Evolutionary conservation across 2,113 vertebrate genomes (phyloP).

Genomic region (Chinchilla lanigera): DNA sequence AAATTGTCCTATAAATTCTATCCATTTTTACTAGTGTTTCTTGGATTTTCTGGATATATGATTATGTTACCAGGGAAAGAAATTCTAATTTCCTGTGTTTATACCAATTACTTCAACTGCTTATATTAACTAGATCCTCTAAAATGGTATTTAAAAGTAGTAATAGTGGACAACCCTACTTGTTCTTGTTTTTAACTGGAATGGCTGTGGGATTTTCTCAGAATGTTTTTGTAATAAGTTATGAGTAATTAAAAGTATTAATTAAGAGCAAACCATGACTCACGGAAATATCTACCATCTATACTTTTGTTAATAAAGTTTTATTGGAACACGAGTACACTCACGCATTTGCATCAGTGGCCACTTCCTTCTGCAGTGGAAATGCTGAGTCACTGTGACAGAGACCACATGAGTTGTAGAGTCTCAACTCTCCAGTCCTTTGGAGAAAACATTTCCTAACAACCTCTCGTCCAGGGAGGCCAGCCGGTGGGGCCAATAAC

Average conservation of each 20-base stretch:
- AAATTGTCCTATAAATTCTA: constrained; percentile 30
- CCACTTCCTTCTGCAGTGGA: neutral
- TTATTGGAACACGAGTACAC: neutral
- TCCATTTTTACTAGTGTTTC: neutral
- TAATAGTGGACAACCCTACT: neutral
- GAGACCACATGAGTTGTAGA: neutral
- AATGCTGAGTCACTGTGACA: neutral
- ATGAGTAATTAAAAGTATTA: neutral
- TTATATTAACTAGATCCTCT: neutral
- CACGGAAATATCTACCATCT: neutral
- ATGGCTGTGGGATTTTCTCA: constrained; percentile 21
- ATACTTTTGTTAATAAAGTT: constrained; percentile 38
- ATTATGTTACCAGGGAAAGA: neutral
- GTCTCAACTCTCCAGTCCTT: neutral
- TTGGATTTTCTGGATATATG: neutral
- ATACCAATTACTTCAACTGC: neutral
- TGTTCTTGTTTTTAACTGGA: neutral
- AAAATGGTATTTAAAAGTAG: neutral
- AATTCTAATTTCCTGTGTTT: neutral
- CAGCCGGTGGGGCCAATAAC: neutral
- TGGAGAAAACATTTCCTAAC: constrained; percentile 7
- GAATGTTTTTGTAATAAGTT: neutral
- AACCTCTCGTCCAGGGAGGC: neutral
- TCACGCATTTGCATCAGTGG: too few relatives aligned
- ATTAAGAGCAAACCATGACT: neutral